A percentile compares a stretch with the other conserved stretches of the same genome.
Evolutionary conservation across 2,113 vertebrate genomes (phyloP).

Genomic region (Nematolebias whitei): DNA sequence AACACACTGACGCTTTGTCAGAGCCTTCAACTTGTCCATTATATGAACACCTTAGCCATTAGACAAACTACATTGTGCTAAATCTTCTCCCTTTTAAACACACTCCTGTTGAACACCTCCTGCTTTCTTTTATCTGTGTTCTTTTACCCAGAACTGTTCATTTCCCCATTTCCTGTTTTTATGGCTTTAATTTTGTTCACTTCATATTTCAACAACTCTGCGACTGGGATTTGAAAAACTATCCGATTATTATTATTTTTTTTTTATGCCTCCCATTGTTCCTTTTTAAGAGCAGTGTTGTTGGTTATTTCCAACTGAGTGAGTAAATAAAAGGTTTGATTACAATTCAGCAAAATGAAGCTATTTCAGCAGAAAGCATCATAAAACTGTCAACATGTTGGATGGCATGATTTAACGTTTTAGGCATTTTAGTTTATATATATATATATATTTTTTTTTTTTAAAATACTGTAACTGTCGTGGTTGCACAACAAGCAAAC

Average conservation of each 20-base stretch:
- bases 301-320: constrained; percentile 36
- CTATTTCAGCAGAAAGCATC: neutral
- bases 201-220: constrained; percentile 28
- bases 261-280: constrained; percentile 32
- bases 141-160: constrained; percentile 1
- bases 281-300: neutral
- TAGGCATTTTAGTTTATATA: neutral
- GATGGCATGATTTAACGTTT: neutral
- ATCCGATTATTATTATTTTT: neutral
- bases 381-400: neutral
- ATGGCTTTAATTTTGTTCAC: constrained; percentile 33
- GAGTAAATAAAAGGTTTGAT: constrained; percentile 52
- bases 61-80: constrained; percentile 20
- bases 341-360: constrained; percentile 26
- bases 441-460: no score
- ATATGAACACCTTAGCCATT: constrained; percentile 10
- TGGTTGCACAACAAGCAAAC: neutral
- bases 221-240: constrained; percentile 18
- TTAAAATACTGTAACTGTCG: constrained; percentile 9
- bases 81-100: constrained; percentile 19
- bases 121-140: constrained; percentile 4
- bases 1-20: constrained; percentile 14
- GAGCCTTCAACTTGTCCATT: constrained; percentile 36
- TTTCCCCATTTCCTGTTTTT: neutral
- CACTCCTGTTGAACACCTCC: neutral